A percentile compares a stretch with the other conserved stretches of the same genome.
phyloP scores from a whole-genome alignment of 2,113 vertebrate genomes.

The Saccopteryx leptura region DNA sequence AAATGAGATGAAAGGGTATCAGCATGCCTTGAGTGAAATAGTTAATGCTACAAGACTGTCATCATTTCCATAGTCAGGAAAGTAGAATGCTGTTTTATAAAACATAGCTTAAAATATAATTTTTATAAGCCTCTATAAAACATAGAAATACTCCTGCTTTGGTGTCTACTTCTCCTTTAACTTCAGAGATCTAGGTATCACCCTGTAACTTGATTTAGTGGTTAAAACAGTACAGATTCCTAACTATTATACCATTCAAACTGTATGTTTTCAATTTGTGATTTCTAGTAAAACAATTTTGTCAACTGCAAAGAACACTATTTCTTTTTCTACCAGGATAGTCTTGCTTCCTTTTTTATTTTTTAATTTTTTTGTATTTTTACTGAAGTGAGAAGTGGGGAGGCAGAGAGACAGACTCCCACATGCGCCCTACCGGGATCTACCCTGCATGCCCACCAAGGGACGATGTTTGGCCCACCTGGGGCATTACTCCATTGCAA shows the following conservation, averaged over 20 bases:
- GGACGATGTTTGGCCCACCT: too few species aligned
- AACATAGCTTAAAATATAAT: background rate
- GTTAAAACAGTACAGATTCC: background rate
- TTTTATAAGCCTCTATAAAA: background rate
- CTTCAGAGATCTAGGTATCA: background rate
- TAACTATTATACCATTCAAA: background rate
- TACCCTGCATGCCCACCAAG: too few species aligned
- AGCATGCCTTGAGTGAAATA: background rate
- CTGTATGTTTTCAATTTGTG: background rate
- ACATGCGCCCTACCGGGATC: too few species aligned
- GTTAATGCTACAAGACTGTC: background rate
- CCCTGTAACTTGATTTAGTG: background rate
- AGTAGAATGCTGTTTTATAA: background rate
- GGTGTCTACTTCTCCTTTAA: background rate
- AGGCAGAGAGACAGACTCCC: too few species aligned
- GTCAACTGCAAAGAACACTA: background rate
- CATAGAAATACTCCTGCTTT: background rate
- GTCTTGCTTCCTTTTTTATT: background rate
- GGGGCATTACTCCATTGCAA: too few species aligned
- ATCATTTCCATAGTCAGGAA: background rate
- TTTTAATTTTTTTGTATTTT: background rate
- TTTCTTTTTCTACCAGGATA: background rate
- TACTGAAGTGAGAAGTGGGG: too few species aligned
- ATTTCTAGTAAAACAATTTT: background rate
- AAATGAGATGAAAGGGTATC: background rate